These are phyloP conservation scores for Sphaeridia pumilis DNA, from an alignment of 2,888 invertebrate genomes.

Conservation along the genomic window DNA sequence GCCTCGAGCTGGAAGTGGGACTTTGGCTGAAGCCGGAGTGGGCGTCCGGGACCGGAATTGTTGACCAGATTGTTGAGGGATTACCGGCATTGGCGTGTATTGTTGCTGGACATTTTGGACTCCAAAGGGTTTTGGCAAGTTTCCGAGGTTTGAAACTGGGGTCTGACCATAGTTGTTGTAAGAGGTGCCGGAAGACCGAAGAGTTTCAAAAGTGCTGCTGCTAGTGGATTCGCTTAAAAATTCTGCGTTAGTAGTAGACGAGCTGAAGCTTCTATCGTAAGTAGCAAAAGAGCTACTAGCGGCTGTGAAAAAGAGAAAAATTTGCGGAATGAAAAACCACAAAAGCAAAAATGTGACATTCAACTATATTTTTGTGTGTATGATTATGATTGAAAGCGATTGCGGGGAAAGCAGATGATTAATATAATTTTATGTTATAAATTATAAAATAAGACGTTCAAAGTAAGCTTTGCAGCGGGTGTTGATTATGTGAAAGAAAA, in stretches of 20 bases:
- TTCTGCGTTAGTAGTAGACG: slow-evolving; percentile 29
- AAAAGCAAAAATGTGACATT: slow-evolving; percentile 10
- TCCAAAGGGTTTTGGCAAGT: background rate
- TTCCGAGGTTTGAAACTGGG: background rate
- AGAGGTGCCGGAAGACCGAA: slow-evolving; percentile 18
- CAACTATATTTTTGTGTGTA: too few species aligned
- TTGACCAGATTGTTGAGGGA: background rate
- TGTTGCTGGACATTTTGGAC: background rate
- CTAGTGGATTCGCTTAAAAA: slow-evolving; percentile 16
- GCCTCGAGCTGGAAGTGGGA: slow-evolving; percentile 11
- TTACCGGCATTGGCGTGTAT: background rate
- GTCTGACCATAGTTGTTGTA: slow-evolving; percentile 1
- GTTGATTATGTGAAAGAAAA: too few species aligned
- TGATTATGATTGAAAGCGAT: too few species aligned
- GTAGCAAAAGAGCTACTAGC: slow-evolving; percentile 28
- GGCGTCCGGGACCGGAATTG: slow-evolving; percentile 14
- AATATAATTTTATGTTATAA: too few species aligned
- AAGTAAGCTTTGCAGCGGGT: too few species aligned
- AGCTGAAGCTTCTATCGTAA: slow-evolving; percentile 34
- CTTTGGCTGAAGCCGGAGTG: slow-evolving; percentile 7
- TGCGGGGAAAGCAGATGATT: too few species aligned
- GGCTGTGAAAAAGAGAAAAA: slow-evolving; percentile 27
- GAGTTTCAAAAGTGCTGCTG: slow-evolving; percentile 9
- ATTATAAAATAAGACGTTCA: too few species aligned
- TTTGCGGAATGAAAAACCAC: slow-evolving; percentile 8